Conservation (phyloP, 2,113 vertebrate genomes). For the Gymnarchus niloticus region DNA sequence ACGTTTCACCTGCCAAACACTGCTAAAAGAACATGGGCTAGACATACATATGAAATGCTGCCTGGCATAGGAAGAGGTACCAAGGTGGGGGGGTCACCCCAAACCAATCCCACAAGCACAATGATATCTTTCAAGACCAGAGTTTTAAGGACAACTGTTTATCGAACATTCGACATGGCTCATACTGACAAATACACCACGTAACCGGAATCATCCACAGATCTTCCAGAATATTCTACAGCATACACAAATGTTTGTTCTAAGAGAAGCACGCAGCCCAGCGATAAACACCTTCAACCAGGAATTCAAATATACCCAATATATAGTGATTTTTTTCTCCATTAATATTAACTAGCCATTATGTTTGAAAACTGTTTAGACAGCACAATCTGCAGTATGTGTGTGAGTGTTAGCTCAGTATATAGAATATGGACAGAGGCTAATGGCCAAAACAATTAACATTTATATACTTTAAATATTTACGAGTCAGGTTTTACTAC, state of each 20-base stretch:
- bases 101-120: background rate
- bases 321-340: background rate
- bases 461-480: constrained; percentile 27
- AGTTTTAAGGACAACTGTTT: no score
- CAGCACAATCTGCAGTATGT: background rate
- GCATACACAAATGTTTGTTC: background rate
- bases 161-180: no score
- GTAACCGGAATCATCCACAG: background rate
- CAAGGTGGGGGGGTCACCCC: background rate
- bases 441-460: constrained; percentile 21
- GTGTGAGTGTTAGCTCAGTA: background rate
- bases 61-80: background rate
- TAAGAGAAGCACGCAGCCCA: background rate
- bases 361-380: background rate
- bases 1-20: no score
- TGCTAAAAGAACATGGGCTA: no score
- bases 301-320: background rate
- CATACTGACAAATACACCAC: no score
- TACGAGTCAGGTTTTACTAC: constrained; percentile 3
- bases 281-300: constrained; percentile 12
- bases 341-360: constrained; percentile 18
- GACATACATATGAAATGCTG: background rate
- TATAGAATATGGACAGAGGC: background rate
- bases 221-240: background rate
- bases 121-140: no score